phyloP scores from a whole-genome alignment of 2,797 vertebrate genomes.

The Xenopus petersii region DNA sequence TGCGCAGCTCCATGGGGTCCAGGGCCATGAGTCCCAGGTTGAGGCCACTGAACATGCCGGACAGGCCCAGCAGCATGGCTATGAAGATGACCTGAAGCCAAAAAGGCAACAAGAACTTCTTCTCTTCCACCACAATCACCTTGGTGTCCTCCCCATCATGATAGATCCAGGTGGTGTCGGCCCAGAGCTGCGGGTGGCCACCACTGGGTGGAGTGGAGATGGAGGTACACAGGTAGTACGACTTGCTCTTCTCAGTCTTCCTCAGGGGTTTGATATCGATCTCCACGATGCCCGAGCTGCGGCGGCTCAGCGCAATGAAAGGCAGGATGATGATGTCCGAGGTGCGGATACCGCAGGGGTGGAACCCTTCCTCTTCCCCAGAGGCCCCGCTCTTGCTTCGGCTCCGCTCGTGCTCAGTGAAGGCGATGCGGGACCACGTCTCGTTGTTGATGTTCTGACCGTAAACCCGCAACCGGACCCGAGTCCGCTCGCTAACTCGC shows the following conservation, averaged over 20 bases:
- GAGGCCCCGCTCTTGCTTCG: constrained; percentile 59
- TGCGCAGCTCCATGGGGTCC: constrained; percentile 98
- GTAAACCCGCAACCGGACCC: constrained; percentile 86
- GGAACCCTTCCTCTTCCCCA: constrained; percentile 64
- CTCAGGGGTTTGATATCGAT: constrained; percentile 93
- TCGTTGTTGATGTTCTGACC: constrained; percentile 97
- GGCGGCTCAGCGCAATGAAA: constrained; percentile 81
- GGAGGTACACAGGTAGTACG: constrained; percentile 92
- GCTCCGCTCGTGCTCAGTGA: constrained; percentile 86
- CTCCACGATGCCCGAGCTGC: constrained; percentile 89
- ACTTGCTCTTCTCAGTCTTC: constrained; percentile 94
- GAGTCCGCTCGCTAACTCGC: constrained; percentile 89
- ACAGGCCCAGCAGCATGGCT: constrained; percentile 89
- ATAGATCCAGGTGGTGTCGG: constrained; percentile 95
- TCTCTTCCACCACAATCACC: constrained; percentile 96
- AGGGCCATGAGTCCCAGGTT: constrained; percentile 98
- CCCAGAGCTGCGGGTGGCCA: constrained; percentile 72
- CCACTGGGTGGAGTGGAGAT: constrained; percentile 72
- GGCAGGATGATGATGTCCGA: constrained; percentile 91
- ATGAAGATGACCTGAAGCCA: constrained; percentile 99
- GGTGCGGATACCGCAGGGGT: constrained; percentile 91
- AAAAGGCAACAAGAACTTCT: constrained; percentile 94
- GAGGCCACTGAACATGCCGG: constrained; percentile 97
- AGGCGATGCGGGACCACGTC: constrained; percentile 93
- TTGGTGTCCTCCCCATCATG: constrained; percentile 95